Base-by-base conservation (phyloP, 2,113 vertebrate genomes). In the Fulmarus glacialis region DNA sequence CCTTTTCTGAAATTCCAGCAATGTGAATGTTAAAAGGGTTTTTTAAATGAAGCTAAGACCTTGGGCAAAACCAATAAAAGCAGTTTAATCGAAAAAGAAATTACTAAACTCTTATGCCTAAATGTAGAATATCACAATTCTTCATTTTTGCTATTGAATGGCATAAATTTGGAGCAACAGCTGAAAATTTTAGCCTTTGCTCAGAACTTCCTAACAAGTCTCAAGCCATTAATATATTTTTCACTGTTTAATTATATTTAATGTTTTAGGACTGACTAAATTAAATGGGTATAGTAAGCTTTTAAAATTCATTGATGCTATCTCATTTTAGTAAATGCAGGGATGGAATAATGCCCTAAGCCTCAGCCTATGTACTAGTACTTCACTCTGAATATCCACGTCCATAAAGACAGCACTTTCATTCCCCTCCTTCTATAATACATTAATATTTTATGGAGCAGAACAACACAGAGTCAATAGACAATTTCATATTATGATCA, bases 391-490 rank as follows among this genome's bases (percentile, higher is more conserved):
- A 92, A 85, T 87, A 60, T 83, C 90, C 47, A 12, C 29, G 64
- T 53, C 78, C 64, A 83, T 4, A 8, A 91, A 82, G 87, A 77
- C 60, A 67, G 64, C 87, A 84, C 87, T 19, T 58, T 94, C 70
- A 87, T 59, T 92, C 38, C 32, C 27, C 68, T 94, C 82, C 80
- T 94, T 73, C 75, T 85, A 26, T 10, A 89, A 89, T 55, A 68
- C 75, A 48, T 97, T 78, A 87, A 80, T 85, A 92, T 93, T 97
- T 94, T 90, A 96, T 87, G 72, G 63, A 82, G 70, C 70, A 94
- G 67, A 93, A 91, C 90, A 95, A 79, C 71, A 87, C 43, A 89
- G 71, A 95, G 70, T 81, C 82, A 93, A 78, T 62, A 94, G 73
- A 82, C 59, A 84, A 79, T 92, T 95, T 95, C 53, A 58, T 64